Evolutionary conservation across 2,113 vertebrate species (phyloP), one percentile per base, ranked within the genome.

Genomic region (Brevimyrus niger): DNA sequence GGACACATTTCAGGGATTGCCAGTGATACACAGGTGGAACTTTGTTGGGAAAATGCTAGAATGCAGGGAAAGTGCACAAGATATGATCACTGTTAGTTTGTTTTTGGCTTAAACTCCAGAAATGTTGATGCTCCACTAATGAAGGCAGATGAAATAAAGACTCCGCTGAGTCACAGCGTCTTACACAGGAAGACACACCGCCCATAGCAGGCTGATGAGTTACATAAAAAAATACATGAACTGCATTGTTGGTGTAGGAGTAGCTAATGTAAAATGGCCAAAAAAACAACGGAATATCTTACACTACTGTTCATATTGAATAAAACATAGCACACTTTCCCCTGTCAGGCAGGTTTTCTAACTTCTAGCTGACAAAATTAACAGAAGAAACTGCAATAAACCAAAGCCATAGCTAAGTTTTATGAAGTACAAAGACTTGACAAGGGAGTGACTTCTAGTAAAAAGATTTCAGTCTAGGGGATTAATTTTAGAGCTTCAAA

Each of bases 401-500:
- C 73, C 15, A 80, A 42, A 80, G 73, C 5, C 73, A 80, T 8
- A 9, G 73, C 35, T 19, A 42, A 21, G 35, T 80, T 80, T 80
- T 80, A 80, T 0, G 15, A 80, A 80, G 15, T 19, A 80, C 73
- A 42, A 80, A 80, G 13, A 38, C 31, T 17, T 19, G 73, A 80
- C 73, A 80, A 80, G 61, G 13, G 61, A 31, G 35, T 80, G 73
- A 80, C 13, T 38, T 17, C 73, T 7, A 80, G 73, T 80, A 80
- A 80, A 80, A 35, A 80, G 73, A 80, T 80, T 80, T 80, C 73
- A 80, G 73, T 80, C 73, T 80, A 19, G 73, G 17, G 73, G 73
- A 80, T 80, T 80, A 80, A 80, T 80, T 80, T 80, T 80, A 80
- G 4, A 80, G 73, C 73, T 80, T 80, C 73, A 80, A 80, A 80